Percentiles rank a stretch among this genome's conserved stretches.
Evolutionary conservation across 2,797 vertebrate species (phyloP).

Genomic region (Hippopotamyrus pictus): DNA sequence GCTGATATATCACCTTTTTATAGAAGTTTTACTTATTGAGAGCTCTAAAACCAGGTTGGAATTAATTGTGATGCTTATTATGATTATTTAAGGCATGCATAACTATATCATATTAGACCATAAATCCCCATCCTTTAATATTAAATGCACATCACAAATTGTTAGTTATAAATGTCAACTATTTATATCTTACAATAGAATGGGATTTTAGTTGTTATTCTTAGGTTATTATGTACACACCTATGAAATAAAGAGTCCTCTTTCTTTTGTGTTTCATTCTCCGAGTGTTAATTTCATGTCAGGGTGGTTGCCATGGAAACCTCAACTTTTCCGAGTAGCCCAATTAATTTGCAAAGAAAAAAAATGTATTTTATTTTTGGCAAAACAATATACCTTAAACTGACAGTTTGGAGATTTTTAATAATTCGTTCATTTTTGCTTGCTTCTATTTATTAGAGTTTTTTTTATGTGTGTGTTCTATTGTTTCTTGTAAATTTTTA

Average conservation of each 20-base stretch:
- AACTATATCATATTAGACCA: background rate
- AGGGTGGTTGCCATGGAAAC: constrained; percentile 8
- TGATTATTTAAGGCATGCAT: background rate
- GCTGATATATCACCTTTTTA: background rate
- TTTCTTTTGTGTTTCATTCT: background rate
- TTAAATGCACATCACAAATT: background rate
- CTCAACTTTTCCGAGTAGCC: background rate
- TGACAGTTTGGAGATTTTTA: background rate
- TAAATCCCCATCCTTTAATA: background rate
- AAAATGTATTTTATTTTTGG: background rate
- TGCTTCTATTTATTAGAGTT: background rate
- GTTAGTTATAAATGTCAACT: background rate
- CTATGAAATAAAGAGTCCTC: background rate
- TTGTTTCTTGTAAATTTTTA: background rate
- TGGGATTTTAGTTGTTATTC: background rate
- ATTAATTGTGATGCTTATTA: background rate
- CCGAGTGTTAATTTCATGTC: background rate
- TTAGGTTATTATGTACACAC: background rate
- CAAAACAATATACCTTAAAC: background rate
- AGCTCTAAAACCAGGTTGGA: background rate
- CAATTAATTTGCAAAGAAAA: constrained; percentile 4
- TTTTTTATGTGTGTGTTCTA: background rate
- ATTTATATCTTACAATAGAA: background rate
- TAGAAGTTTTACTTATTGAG: background rate
- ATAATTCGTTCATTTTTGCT: background rate